Base-by-base conservation (phyloP, 2,888 invertebrate genomes). In the Diloba caeruleocephala region DNA sequence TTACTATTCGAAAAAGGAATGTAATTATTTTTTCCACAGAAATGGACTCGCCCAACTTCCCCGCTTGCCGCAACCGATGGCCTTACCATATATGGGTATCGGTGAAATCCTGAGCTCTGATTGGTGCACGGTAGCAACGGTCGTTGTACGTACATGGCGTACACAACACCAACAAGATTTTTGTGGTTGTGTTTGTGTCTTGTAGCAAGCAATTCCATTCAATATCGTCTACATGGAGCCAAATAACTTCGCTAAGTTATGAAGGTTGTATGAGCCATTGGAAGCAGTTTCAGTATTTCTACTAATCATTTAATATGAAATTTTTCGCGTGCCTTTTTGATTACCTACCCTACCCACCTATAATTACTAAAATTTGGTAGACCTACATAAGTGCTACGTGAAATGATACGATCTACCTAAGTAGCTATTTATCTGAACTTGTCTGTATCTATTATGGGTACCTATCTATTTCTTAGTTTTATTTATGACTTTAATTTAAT, bases 71-170 rank as follows among this genome's bases (percentile, higher is more conserved):
- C 85, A 87, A 94, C 93, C 94, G 94, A 93, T 95, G 94, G 94
- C 94, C 94, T 95, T 95, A 95, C 96, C 96, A 95, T 96, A 96
- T 96, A 96, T 96, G 96, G 96, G 95, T 96, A 96, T 96, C 95
- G 94, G 95, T 95, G 94, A 94, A 94, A 95, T 93, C 84, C 90
- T 82, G 94, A 80, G 75, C 84, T 89, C 87, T 92, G 94, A 96
- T 96, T 96, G 96, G 96, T 92, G 64, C 81, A 90, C 84, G 74
- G 74, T 66, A 74, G 78, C 89, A 90, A 93, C 94, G 93, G 93
- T 93, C 89, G 84, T 87, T 85, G 88, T 90, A 81, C 75, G 77
- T 81, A 90, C 79, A 83, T 64, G 69, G 74, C 75, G 67, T 77
- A 78, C 84, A 81, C 84, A 72, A 79, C 74, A 75, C 70, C 74